These are phyloP conservation scores for Illadopsis cleaveri DNA, from an alignment of 2,113 vertebrate genomes.

Conservation along the genomic window DNA sequence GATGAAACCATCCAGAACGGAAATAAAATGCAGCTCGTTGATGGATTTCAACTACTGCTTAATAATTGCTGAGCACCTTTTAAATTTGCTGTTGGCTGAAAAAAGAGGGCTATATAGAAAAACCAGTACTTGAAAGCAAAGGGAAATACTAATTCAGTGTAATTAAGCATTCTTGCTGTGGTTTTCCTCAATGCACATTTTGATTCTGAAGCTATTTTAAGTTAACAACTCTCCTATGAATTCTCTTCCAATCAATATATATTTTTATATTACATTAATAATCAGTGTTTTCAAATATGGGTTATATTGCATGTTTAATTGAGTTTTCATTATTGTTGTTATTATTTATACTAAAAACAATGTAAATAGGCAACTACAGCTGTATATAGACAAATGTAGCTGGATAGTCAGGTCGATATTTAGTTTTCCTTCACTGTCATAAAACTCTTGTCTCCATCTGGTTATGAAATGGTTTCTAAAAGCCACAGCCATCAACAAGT, in stretches of 20 bases:
- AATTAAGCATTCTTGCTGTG: not conserved
- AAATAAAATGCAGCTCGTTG: not conserved
- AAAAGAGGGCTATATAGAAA: not conserved
- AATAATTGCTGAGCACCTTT: not conserved
- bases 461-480: not conserved
- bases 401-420: not conserved
- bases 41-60: not conserved
- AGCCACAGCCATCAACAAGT: not conserved
- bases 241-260: not conserved
- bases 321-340: not conserved
- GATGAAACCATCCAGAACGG: not conserved
- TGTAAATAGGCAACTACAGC: not conserved
- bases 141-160: not conserved
- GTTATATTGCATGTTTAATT: not conserved
- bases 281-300: not conserved
- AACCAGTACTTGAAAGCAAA: not conserved
- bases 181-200: not conserved
- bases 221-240: not conserved
- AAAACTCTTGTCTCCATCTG: not conserved
- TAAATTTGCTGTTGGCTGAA: not conserved
- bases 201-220: not conserved
- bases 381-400: not conserved
- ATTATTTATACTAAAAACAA: not conserved
- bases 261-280: not conserved
- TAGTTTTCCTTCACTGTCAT: not conserved